These are phyloP conservation scores for Aldrovandia affinis DNA, from an alignment of 2,797 vertebrate genomes.

Conservation along the genomic window DNA sequence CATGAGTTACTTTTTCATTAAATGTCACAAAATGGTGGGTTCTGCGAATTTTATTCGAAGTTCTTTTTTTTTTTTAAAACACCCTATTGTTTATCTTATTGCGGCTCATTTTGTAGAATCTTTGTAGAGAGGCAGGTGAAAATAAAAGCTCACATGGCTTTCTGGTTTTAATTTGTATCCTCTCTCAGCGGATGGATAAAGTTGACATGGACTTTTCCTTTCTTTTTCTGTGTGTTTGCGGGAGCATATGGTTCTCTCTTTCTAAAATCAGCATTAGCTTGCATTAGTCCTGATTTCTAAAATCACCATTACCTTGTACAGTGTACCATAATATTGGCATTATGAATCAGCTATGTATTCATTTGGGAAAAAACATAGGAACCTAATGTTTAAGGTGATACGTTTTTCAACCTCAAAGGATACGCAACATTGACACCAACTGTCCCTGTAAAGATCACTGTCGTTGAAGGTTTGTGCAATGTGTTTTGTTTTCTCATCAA, in stretches of 20 bases:
- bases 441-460: background rate
- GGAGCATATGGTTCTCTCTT: background rate
- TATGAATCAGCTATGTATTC: background rate
- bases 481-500: slow-evolving; percentile 12
- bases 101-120: background rate
- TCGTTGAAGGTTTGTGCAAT: background rate
- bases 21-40: too few species aligned
- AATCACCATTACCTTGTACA: too few species aligned
- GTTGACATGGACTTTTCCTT: background rate
- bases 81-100: too few species aligned
- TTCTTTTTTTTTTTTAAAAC: too few species aligned
- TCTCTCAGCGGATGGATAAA: background rate
- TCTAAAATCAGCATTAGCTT: background rate
- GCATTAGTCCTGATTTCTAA: background rate
- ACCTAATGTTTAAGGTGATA: background rate
- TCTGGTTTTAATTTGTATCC: background rate
- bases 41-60: too few species aligned
- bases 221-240: background rate
- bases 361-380: background rate
- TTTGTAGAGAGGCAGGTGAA: too few species aligned
- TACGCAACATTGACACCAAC: background rate
- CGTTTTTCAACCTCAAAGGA: background rate
- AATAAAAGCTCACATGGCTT: background rate
- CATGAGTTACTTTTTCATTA: too few species aligned
- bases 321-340: background rate